Evolutionary conservation across 2,797 vertebrate genomes (phyloP).

Genomic region (Falco berigora): DNA sequence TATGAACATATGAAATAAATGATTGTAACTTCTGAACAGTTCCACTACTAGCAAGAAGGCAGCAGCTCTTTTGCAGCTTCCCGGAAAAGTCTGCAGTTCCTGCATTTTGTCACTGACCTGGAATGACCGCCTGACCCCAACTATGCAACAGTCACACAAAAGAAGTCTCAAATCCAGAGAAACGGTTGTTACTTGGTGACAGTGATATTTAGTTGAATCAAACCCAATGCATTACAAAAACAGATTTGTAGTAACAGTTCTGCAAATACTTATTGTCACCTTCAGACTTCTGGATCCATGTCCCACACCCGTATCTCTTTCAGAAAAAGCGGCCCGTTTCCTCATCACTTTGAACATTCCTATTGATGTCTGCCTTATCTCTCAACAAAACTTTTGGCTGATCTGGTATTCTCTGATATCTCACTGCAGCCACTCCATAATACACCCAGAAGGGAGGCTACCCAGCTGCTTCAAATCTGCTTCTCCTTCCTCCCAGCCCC

Average conservation of each 20-base stretch:
- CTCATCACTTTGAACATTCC: not conserved
- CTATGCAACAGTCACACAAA: not conserved
- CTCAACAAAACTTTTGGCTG: not conserved
- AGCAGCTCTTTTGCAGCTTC: not conserved
- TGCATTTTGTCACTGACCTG: not conserved
- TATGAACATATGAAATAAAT: not conserved
- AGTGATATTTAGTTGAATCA: not conserved
- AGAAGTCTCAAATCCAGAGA: not conserved
- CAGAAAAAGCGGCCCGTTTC: not conserved
- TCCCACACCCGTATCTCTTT: not conserved
- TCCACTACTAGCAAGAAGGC: not conserved
- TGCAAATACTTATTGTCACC: not conserved
- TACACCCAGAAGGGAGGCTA: not conserved
- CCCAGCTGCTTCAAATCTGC: not conserved
- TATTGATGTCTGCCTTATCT: not conserved
- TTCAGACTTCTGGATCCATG: not conserved
- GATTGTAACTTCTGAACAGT: not conserved
- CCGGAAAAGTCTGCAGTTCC: not conserved
- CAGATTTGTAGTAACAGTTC: not conserved
- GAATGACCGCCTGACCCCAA: not conserved
- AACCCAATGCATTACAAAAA: not conserved
- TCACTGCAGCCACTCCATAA: not conserved
- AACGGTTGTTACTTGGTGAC: not conserved
- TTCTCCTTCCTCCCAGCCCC: not conserved
- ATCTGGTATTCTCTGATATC: not conserved